Conservation (phyloP, 2,888 invertebrate species). For the Acrocyrtus sp. region DNA sequence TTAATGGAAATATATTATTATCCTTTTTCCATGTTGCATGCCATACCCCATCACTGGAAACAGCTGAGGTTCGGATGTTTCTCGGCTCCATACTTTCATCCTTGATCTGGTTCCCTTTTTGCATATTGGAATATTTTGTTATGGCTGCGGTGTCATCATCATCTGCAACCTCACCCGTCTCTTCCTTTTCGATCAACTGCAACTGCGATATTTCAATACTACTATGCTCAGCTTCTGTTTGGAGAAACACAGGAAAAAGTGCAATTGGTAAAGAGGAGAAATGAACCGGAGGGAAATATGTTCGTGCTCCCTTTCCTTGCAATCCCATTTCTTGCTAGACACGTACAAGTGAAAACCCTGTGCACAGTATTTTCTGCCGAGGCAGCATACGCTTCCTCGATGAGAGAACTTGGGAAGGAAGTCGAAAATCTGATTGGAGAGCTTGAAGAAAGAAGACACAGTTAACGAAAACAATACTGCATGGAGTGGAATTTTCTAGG, state of each 20-base stretch:
- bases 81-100: not conserved
- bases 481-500: too few species aligned
- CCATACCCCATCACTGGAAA: constrained; percentile 14
- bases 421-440: too few species aligned
- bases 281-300: constrained; percentile 8
- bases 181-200: constrained; percentile 10
- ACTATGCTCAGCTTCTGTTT: not conserved
- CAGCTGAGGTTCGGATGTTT: constrained; percentile 22
- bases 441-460: too few species aligned
- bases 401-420: not conserved
- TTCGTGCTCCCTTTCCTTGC: not conserved
- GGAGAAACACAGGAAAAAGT: constrained; percentile 4
- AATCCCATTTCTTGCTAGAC: too few species aligned
- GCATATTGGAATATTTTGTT: not conserved
- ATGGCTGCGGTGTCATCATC: constrained; percentile 18
- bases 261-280: constrained; percentile 8
- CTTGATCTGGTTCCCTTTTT: constrained; percentile 8
- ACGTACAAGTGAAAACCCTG: too few species aligned
- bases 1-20: constrained; percentile 39
- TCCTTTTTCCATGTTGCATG: constrained; percentile 26
- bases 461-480: too few species aligned
- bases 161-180: constrained; percentile 10
- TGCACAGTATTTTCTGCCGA: too few species aligned
- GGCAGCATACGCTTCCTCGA: too few species aligned
- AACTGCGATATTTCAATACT: not conserved